These are phyloP conservation scores for Coelopa pilipes DNA, from an alignment of 2,888 invertebrate genomes.

Conservation along the genomic window DNA sequence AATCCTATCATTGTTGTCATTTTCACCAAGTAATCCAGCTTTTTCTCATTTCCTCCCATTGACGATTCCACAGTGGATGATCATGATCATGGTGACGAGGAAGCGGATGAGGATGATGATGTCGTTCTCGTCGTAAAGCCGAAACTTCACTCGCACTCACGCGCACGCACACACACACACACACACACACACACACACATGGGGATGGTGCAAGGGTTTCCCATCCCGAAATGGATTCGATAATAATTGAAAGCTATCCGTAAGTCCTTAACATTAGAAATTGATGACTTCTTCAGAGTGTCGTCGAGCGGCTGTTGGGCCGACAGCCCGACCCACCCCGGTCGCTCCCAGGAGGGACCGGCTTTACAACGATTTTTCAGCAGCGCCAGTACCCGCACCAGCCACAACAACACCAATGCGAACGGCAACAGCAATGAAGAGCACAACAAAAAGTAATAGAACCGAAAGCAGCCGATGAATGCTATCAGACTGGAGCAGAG, in stretches of 20 bases:
- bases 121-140: too few relatives aligned
- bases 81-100: too few relatives aligned
- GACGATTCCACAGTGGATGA: background rate
- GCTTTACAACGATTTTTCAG: conserved; percentile 1
- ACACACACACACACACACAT: too few relatives aligned
- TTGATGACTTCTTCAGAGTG: conserved; percentile 21
- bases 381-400: background rate
- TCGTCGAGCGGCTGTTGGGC: conserved; percentile 6
- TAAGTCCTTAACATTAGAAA: conserved; percentile 27
- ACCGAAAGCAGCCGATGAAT: conserved; percentile 13
- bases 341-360: too few relatives aligned
- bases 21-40: conserved; percentile 23
- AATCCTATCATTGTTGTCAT: conserved; percentile 25
- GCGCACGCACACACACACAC: conserved; percentile 31
- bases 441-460: conserved; percentile 7
- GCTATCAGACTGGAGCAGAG: conserved; percentile 18
- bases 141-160: too few relatives aligned
- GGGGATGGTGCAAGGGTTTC: too few relatives aligned
- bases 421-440: conserved; percentile 6
- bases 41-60: background rate
- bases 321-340: too few relatives aligned
- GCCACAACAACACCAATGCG: background rate
- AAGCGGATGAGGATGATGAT: too few relatives aligned
- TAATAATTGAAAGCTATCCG: conserved; percentile 31
- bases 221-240: conserved; percentile 23